Conservation (phyloP, 1,140 invertebrate genomes). For the Lanistes nyassanus region DNA sequence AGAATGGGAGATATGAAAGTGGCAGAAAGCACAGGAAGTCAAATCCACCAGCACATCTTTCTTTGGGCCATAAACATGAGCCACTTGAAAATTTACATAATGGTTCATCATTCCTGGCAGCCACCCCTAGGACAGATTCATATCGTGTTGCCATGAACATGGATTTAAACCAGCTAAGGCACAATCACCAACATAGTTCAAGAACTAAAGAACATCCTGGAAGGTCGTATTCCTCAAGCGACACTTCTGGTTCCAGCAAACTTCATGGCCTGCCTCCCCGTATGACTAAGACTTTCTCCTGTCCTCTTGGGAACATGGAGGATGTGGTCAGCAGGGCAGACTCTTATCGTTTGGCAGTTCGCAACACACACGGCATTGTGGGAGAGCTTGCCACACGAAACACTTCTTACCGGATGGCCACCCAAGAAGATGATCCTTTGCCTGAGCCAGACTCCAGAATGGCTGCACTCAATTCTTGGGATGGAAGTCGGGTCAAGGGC, state of each 20-base stretch:
- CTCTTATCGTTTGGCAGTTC: slow-evolving; percentile 56
- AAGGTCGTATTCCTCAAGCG: neutral
- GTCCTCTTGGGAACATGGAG: slow-evolving; percentile 13
- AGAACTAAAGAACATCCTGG: neutral
- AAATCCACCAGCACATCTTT: neutral
- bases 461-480: slow-evolving; percentile 42
- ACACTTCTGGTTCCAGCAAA: neutral
- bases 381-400: slow-evolving; percentile 39
- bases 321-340: slow-evolving; percentile 47
- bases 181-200: neutral
- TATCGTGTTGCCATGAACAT: slow-evolving; percentile 52
- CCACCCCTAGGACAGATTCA: slow-evolving; percentile 42
- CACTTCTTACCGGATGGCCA: slow-evolving; percentile 52
- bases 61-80: slow-evolving; percentile 13
- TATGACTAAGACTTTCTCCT: slow-evolving; percentile 18
- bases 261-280: neutral
- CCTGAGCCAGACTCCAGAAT: slow-evolving; percentile 37
- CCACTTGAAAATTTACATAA: neutral
- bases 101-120: neutral
- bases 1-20: neutral
- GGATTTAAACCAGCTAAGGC: slow-evolving; percentile 3
- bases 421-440: slow-evolving; percentile 35
- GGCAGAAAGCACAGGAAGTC: neutral
- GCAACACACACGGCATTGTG: slow-evolving; percentile 48
- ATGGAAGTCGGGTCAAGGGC: slow-evolving; percentile 20